Base-by-base conservation (phyloP, 2,888 invertebrate species). In the Schizaphis graminum region DNA sequence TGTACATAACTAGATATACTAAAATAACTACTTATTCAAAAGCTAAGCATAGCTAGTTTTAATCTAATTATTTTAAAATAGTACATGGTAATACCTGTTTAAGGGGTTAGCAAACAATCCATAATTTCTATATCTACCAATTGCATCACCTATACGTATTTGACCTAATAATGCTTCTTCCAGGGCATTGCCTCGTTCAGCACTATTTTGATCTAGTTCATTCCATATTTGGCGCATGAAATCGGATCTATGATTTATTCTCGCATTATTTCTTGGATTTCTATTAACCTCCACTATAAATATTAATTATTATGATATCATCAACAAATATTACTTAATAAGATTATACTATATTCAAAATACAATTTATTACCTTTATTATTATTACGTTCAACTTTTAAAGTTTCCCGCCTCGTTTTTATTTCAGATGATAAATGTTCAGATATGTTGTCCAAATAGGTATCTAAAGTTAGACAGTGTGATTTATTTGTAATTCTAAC, bases 121-220 rank as follows among this genome's bases (percentile, higher is more conserved):
- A 86, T 90, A 67, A 86, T 67, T n/a, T 94, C 90, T 61, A 53
- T 90, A 67, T 91, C 91, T 94, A 89, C 91, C 94, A 86, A 91
- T 41, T 41, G 91, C n/a, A n/a, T n/a, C n/a, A n/a, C 91, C 94
- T 86, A 94, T 77, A n/a, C 87, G 94, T 49, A 94, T 87, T 28
- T 91, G 91, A 94, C 91, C 86, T 67, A 94, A 94, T 41, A 94
- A 35, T 13, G 93, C 49, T 61, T 94, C 93, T 57, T 93, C 93
- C 8, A 93, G 35, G 5, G 94, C 90, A 61, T 87, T 67, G 91
- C 91, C 91, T 91, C 91, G 87, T n/a, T 94, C 94, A 21, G 67
- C 86, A 26, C 53, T 87, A 41, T 87, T 86, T 53, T 67, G 56
- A 67, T 86, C 86, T 3, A 53, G 94, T 49, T 94, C 94, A 53